Base-by-base conservation (phyloP, 2,797 vertebrate genomes). In the Phoxinus dragarum region DNA sequence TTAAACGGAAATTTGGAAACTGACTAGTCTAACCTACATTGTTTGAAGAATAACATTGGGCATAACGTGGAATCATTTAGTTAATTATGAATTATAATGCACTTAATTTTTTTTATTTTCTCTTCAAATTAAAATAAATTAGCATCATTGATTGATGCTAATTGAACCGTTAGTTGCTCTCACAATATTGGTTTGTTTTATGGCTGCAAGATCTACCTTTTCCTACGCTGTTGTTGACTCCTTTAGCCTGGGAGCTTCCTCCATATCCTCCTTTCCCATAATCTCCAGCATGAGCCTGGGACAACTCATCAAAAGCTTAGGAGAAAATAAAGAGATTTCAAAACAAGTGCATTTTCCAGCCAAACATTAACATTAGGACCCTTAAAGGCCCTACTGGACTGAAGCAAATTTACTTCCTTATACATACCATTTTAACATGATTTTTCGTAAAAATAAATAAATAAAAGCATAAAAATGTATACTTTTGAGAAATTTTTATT, bases 261-360 rank as follows among this genome's bases (percentile, higher is more conserved):
- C 96, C 96, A 91, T 99, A 99, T 90, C 96, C 96, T 92, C 97
- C 97, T 95, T 99, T 99, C 94, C 94, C 96, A 94, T 99, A 99
- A 89, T 99, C 98, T 90, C 94, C 96, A 5, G 94, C 92, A 1
- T 97, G 96, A 91, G 96, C 97, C 94, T 98, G 98, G 72, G 96
- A 96, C 92, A 99, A 94, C 94, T 99, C 98, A 67, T 99, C 98
- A 80, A 98, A 99, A 92, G 97, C 98, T 99, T 61, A 10, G 74
- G n/a, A 52, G 12, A 75, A 36, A 76, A 54, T 36, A 12, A 49
- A 59, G 0, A 75, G 23, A 56, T 78, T 42, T 77, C n/a, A 74
- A 44, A 64, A 17, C 31, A 75, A 31, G 1, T 73, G 9, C 56
- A 36, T 47, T 64, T 36, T 73, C 23, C 3, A 64, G 40, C 54